These are phyloP conservation scores for Pachyramphus minor DNA, from an alignment of 2,113 vertebrate species.

Conservation along the genomic window DNA sequence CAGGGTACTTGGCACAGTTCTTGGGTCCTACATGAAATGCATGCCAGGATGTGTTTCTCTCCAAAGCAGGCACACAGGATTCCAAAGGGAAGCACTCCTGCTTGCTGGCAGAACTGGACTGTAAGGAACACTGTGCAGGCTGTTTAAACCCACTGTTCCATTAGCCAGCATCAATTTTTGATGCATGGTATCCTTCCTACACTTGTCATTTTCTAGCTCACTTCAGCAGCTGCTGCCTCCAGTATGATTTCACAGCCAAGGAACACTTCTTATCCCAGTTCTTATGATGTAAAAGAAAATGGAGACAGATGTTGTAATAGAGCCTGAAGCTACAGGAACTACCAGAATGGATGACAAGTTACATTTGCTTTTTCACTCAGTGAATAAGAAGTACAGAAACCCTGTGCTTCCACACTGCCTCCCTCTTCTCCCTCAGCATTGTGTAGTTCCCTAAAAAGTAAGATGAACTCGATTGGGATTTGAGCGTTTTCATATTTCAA, in stretches of 20 bases:
- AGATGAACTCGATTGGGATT: not conserved
- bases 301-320: not conserved
- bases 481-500: not conserved
- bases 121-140: not conserved
- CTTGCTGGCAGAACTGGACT: not conserved
- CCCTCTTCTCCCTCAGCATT: not conserved
- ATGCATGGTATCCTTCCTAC: constrained; percentile 17
- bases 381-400: not conserved
- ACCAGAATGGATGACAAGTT: not conserved
- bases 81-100: not conserved
- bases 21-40: not conserved
- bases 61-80: not conserved
- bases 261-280: not conserved
- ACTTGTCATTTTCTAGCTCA: not conserved
- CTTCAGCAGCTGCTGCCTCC: constrained; percentile 31
- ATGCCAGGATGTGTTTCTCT: not conserved
- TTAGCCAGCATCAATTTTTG: constrained; percentile 4
- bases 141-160: not conserved
- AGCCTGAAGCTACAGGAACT: not conserved
- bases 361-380: not conserved
- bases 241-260: not conserved
- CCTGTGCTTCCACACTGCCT: not conserved
- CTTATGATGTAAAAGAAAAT: not conserved
- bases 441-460: not conserved
- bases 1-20: not conserved